Conservation (phyloP, 2,888 invertebrate genomes). For the Carabus problematicus region DNA sequence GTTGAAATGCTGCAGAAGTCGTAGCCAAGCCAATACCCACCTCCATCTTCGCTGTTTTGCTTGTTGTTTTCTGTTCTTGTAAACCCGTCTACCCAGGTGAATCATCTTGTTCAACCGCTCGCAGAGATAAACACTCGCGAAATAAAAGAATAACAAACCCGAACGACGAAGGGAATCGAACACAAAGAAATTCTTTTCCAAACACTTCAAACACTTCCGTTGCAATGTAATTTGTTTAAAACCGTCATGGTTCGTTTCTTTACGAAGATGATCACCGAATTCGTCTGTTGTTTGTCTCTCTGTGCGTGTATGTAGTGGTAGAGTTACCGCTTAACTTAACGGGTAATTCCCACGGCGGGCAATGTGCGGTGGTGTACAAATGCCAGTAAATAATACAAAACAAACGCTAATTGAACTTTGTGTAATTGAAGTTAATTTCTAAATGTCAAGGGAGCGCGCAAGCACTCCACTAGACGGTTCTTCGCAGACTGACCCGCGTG, state of each 20-base stretch:
- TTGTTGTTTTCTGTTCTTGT: conserved; percentile 43
- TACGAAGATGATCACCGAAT: no score
- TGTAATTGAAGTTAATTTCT: conserved; percentile 42
- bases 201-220: conserved; percentile 20
- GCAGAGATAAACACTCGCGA: conserved; percentile 21
- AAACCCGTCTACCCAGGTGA: conserved; percentile 45
- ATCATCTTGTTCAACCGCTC: conserved; percentile 43
- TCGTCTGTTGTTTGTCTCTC: neutral
- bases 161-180: conserved; percentile 1
- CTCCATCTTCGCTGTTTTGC: conserved; percentile 40
- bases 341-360: conserved; percentile 33
- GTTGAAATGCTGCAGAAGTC: conserved; percentile 4
- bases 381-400: neutral
- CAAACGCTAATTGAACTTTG: conserved; percentile 40
- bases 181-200: conserved; percentile 18
- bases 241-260: no score
- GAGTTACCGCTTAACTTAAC: no score
- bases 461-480: conserved; percentile 20
- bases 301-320: no score
- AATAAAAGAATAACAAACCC: neutral
- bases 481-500: conserved; percentile 24
- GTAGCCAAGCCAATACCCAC: conserved; percentile 32
- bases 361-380: conserved; percentile 10
- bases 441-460: conserved; percentile 35
- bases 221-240: no score